These are phyloP conservation scores for Sebastes matsubarae DNA, from an alignment of 2,797 vertebrate species.

Conservation along the genomic window DNA sequence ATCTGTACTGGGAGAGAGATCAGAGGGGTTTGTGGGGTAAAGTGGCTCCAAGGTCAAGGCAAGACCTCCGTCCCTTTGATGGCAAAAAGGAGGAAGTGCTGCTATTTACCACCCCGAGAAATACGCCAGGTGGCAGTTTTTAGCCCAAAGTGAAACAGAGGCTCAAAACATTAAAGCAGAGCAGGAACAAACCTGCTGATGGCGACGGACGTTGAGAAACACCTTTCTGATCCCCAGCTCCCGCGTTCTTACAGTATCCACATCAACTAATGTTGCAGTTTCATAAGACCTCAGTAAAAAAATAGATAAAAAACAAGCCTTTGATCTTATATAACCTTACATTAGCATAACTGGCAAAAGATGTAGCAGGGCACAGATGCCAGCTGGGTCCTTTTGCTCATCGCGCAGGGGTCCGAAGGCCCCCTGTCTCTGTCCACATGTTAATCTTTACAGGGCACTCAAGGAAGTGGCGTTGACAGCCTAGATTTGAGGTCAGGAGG, in stretches of 20 bases:
- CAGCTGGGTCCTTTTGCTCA: constrained; percentile 65
- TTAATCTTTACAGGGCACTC: constrained; percentile 80
- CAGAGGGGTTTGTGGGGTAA: constrained; percentile 29
- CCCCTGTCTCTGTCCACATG: constrained; percentile 77
- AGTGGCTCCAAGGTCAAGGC: constrained; percentile 63
- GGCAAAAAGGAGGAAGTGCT: constrained; percentile 36
- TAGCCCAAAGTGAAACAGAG: constrained; percentile 35
- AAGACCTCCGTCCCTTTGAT: constrained; percentile 48
- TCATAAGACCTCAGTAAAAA: constrained; percentile 17
- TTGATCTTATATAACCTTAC: constrained; percentile 48
- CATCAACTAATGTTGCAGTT: constrained; percentile 9
- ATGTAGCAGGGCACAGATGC: constrained; percentile 52
- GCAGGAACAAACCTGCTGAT: constrained; percentile 18
- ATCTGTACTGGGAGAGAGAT: constrained; percentile 34
- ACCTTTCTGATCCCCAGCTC: constrained; percentile 7
- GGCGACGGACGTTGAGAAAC: background rate
- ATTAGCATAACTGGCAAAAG: constrained; percentile 54
- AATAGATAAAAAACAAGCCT: constrained; percentile 27
- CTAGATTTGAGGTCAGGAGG: constrained; percentile 79
- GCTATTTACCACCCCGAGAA: constrained; percentile 49
- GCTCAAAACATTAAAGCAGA: constrained; percentile 17
- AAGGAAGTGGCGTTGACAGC: constrained; percentile 83
- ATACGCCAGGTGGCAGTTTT: constrained; percentile 49
- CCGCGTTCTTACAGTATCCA: background rate
- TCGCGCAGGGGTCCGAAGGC: constrained; percentile 43